Evolutionary conservation across 2,888 invertebrate species (phyloP).

Genomic region (Melinopterus prodromus): DNA sequence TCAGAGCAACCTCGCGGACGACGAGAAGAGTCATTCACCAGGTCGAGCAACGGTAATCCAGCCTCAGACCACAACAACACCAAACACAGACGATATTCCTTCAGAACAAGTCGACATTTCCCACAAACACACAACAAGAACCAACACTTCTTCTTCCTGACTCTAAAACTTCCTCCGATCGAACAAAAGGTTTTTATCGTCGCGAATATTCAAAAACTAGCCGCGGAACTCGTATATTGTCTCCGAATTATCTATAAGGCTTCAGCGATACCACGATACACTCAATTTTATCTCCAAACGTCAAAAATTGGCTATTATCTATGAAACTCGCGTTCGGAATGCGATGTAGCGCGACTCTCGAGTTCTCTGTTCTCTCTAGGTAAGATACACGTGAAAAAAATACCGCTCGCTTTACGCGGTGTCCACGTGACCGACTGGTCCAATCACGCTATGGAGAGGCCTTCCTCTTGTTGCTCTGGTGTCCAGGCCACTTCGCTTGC

Average conservation of each 20-base stretch:
- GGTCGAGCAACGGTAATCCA: constrained; percentile 49
- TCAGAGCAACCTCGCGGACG: constrained; percentile 11
- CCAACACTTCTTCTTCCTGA: no score
- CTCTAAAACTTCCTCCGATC: not conserved
- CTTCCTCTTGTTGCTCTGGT: not conserved
- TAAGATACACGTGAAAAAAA: not conserved
- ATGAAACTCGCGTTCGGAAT: not conserved
- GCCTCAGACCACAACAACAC: not conserved
- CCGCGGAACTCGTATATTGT: not conserved
- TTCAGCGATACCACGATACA: no score
- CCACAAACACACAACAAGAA: not conserved
- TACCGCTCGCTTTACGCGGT: not conserved
- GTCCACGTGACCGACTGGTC: not conserved
- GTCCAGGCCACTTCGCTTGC: not conserved
- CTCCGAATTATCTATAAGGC: not conserved
- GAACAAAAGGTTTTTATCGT: no score
- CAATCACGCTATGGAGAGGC: not conserved
- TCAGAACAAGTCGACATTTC: not conserved
- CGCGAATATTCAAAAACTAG: not conserved
- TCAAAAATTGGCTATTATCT: not conserved
- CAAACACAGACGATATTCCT: not conserved
- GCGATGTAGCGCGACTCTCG: not conserved
- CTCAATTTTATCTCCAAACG: not conserved
- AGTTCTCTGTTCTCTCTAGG: not conserved
- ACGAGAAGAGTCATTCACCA: constrained; percentile 54